Conservation (phyloP, 2,797 vertebrate species). For the Chaenodraco wilsoni region DNA sequence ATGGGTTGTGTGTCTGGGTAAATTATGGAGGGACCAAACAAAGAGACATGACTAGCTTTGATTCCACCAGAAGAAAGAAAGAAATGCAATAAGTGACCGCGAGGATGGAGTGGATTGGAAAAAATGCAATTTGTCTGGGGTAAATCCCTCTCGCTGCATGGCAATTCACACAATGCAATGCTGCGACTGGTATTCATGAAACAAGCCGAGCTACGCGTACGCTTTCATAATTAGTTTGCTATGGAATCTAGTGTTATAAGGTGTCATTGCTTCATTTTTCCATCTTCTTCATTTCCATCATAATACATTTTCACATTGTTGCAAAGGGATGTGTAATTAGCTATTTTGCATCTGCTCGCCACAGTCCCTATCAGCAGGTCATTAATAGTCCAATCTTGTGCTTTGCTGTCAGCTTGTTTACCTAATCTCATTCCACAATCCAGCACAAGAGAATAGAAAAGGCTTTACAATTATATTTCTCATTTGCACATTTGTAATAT, state of each 20-base stretch:
- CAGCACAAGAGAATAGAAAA: conserved; percentile 29
- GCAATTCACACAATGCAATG: conserved; percentile 17
- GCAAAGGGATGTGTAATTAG: conserved; percentile 58
- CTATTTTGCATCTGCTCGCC: conserved; percentile 33
- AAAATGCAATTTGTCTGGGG: conserved; percentile 51
- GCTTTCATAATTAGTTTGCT: conserved; percentile 7
- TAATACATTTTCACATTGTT: conserved; percentile 20
- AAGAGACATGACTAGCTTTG: conserved; percentile 15
- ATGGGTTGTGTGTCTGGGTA: conserved; percentile 25
- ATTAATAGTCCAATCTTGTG: conserved; percentile 57
- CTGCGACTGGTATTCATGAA: background rate
- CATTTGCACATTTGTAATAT: conserved; percentile 19
- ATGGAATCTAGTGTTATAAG: conserved; percentile 14
- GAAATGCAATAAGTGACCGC: conserved; percentile 52
- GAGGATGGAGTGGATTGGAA: conserved; percentile 31
- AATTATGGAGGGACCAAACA: conserved; percentile 30
- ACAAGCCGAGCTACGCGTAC: conserved; percentile 1
- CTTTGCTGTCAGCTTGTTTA: conserved; percentile 45
- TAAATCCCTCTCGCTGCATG: conserved; percentile 21
- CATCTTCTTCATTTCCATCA: conserved; percentile 23
- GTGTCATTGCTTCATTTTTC: conserved; percentile 26
- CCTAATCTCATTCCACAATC: conserved; percentile 40
- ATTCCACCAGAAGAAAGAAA: conserved; percentile 31
- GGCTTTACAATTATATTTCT: conserved; percentile 35
- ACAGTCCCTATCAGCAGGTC: conserved; percentile 41